Percentiles rank a stretch among this genome's conserved stretches.
phyloP scores from a whole-genome alignment of 2,797 vertebrate genomes.

The Micrastur ruficollis region DNA sequence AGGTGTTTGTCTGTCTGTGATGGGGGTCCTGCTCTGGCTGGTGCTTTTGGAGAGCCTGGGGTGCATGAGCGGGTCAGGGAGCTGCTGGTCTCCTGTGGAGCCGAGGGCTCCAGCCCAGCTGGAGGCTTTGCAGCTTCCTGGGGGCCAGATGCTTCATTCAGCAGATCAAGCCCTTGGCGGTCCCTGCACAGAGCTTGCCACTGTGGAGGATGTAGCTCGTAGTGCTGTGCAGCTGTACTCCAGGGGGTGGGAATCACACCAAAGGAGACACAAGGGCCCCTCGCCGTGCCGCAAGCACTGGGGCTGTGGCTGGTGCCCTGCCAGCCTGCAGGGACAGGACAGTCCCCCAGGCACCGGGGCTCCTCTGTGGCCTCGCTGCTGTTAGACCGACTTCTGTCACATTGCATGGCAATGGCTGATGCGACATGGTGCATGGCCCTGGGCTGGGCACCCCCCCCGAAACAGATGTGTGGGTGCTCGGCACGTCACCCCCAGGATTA shows the following conservation, averaged over 20 bases:
- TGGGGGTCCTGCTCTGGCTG: background rate
- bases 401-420: rapidly evolving
- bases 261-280: background rate
- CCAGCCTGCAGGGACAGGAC: background rate
- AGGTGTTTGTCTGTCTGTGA: background rate
- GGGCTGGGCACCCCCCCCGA: background rate
- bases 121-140: background rate
- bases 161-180: background rate
- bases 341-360: rapidly evolving
- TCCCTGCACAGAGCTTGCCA: background rate
- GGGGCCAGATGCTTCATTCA: background rate
- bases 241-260: background rate
- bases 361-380: background rate
- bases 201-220: background rate
- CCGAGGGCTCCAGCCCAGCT: background rate
- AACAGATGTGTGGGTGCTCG: background rate
- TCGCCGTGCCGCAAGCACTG: rapidly evolving
- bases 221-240: rapidly evolving
- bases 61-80: rapidly evolving
- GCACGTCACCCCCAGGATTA: background rate
- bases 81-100: background rate
- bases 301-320: background rate
- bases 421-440: rapidly evolving
- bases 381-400: background rate
- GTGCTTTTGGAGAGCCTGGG: background rate